Percentiles rank a stretch among this genome's conserved stretches.
phyloP scores from a whole-genome alignment of 2,888 invertebrate genomes.

The Melieria omissa region DNA sequence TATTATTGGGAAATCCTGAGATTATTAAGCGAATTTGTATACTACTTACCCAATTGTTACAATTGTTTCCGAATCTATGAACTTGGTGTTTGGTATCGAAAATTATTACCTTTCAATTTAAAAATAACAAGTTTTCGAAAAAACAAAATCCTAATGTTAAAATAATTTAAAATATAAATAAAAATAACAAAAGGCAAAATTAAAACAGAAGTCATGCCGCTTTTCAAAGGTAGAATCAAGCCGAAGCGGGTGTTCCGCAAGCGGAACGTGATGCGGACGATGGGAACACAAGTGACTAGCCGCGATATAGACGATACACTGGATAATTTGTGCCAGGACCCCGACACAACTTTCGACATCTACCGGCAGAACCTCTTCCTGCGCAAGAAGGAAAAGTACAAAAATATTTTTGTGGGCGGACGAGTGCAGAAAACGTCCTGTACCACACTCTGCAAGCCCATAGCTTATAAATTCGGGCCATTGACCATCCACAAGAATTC shows the following conservation, averaged over 20 bases:
- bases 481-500: conserved; percentile 41
- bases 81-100: too few relatives aligned
- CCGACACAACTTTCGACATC: conserved; percentile 39
- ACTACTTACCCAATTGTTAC: not conserved
- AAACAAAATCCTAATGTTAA: not conserved
- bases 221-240: not conserved
- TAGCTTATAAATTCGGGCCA: conserved; percentile 44
- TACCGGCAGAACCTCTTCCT: conserved; percentile 38
- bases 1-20: not conserved
- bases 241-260: conserved; percentile 23
- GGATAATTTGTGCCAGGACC: conserved; percentile 44
- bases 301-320: conserved; percentile 41
- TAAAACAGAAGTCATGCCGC: not conserved
- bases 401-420: conserved; percentile 38
- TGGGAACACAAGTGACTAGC: conserved; percentile 41
- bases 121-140: not conserved
- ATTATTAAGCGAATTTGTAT: not conserved
- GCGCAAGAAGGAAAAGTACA: conserved; percentile 44
- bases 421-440: conserved; percentile 35
- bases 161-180: not conserved
- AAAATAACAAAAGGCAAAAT: not conserved
- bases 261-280: conserved; percentile 7
- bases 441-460: conserved; percentile 30
- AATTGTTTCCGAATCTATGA: not conserved
- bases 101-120: not conserved